A percentile compares a stretch with the other conserved stretches of the same genome.
Conservation (phyloP, 2,797 vertebrate genomes). For the Limosa lapponica region DNA sequence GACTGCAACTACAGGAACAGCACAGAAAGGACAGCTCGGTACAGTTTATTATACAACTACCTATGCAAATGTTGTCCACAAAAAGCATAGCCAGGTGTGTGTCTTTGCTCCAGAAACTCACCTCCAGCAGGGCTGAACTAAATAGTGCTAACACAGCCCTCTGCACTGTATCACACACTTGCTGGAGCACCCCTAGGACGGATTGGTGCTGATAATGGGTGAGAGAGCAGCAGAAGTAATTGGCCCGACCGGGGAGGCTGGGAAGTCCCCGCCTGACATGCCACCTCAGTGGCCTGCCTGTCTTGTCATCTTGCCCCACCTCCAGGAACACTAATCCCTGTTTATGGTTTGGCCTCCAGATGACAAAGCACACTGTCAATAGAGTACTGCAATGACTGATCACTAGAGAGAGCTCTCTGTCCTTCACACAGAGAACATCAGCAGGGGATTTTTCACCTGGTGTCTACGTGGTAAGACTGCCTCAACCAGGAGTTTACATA, state of each 20-base stretch:
- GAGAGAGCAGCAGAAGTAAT: background rate
- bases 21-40: background rate
- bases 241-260: background rate
- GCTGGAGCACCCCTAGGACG: background rate
- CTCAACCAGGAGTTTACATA: background rate
- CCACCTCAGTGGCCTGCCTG: fast-evolving
- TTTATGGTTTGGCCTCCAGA: background rate
- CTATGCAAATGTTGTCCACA: background rate
- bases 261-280: background rate
- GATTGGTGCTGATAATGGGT: fast-evolving
- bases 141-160: background rate
- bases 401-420: background rate
- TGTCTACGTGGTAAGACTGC: fast-evolving
- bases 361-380: background rate
- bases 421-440: background rate
- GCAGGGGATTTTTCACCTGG: background rate
- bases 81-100: fast-evolving
- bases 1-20: background rate
- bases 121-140: background rate
- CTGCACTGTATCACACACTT: fast-evolving
- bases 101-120: background rate
- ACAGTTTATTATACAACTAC: background rate
- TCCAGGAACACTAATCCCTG: background rate
- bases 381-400: too few species aligned
- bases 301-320: too few species aligned